Percentiles rank a stretch among this genome's conserved stretches.
phyloP scores from a whole-genome alignment of 2,797 vertebrate species.

The Zalophus californianus region DNA sequence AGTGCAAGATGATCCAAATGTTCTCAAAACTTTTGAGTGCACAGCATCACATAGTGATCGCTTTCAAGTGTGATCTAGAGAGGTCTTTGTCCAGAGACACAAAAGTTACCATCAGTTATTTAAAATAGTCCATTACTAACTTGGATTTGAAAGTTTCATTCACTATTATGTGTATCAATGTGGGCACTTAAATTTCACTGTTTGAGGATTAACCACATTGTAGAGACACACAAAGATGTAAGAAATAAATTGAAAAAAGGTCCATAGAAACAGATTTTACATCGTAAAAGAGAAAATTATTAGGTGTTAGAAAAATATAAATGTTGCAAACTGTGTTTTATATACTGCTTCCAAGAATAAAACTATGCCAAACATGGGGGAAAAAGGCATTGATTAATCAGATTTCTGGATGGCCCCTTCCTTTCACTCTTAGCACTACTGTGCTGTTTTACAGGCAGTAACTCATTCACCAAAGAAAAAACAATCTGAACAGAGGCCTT shows the following conservation, averaged over 20 bases:
- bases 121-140: background rate
- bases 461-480: conserved; percentile 11
- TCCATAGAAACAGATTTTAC: conserved; percentile 68
- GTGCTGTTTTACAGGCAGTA: conserved; percentile 42
- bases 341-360: conserved; percentile 82
- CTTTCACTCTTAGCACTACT: background rate
- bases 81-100: background rate
- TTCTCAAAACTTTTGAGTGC: background rate
- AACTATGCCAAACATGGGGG: conserved; percentile 77
- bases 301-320: conserved; percentile 82
- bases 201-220: conserved; percentile 17
- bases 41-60: background rate
- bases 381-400: conserved; percentile 73
- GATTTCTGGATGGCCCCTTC: background rate
- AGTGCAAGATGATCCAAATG: background rate
- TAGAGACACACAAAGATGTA: conserved; percentile 63
- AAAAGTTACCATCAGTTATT: background rate
- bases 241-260: conserved; percentile 73
- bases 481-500: background rate
- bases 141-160: background rate
- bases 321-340: conserved; percentile 84
- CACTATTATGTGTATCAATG: background rate
- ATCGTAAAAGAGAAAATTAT: conserved; percentile 76
- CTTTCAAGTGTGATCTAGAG: background rate
- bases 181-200: background rate